These are phyloP conservation scores for Virgularia gustaviana DNA, from an alignment of 92 coral and sea anemone genomes.

Conservation along the genomic window DNA sequence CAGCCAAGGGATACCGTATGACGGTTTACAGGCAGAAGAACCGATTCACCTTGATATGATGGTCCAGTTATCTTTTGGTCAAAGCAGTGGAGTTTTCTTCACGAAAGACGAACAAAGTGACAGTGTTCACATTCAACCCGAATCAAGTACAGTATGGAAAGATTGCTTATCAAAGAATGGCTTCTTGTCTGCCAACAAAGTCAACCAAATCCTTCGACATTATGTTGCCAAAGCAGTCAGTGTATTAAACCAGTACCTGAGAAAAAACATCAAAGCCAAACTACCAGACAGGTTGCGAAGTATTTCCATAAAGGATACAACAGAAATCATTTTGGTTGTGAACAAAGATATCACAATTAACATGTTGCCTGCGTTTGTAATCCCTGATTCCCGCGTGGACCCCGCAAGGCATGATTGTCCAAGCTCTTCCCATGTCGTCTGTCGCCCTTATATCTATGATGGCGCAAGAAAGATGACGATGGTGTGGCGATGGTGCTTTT, in stretches of 20 bases:
- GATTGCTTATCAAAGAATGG: constrained; percentile 93
- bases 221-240: constrained; percentile 91
- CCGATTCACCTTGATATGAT: constrained; percentile 89
- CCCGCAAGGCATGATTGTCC: constrained; percentile 89
- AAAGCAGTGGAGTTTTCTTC: constrained; percentile 81
- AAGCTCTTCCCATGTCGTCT: constrained; percentile 88
- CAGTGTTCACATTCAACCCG: constrained; percentile 81
- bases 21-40: constrained; percentile 96
- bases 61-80: constrained; percentile 89
- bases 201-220: constrained; percentile 74
- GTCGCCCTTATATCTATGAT: constrained; percentile 51
- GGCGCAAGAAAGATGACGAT: constrained; percentile 62
- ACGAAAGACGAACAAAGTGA: constrained; percentile 76
- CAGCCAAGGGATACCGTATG: constrained; percentile 94
- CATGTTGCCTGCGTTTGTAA: constrained; percentile 89
- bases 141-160: constrained; percentile 88
- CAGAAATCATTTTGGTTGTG: constrained; percentile 71
- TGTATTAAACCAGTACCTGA: constrained; percentile 73
- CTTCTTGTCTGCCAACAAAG: constrained; percentile 85
- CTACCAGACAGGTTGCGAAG: constrained; percentile 79
- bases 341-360: constrained; percentile 89
- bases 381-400: constrained; percentile 87
- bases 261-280: constrained; percentile 66
- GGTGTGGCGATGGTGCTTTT: constrained; percentile 82
- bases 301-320: constrained; percentile 78